Percentiles rank a stretch among this genome's conserved stretches.
phyloP scores from a whole-genome alignment of 2,888 invertebrate genomes.

The Girardia tigrina region DNA sequence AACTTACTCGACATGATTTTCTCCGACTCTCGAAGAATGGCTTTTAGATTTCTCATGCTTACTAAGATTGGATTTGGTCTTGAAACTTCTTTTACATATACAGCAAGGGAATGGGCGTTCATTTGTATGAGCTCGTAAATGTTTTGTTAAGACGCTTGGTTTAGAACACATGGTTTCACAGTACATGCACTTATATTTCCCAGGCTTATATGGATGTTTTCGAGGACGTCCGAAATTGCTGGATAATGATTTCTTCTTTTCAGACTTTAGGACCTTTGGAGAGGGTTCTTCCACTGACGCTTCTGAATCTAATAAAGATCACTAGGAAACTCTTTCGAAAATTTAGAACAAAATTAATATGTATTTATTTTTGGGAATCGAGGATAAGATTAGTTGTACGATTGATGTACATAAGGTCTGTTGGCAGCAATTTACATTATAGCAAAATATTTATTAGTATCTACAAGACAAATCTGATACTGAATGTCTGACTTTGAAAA shows the following conservation, averaged over 20 bases:
- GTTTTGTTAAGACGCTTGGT: slow-evolving; percentile 80
- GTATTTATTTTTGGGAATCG: too few species aligned
- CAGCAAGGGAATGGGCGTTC: slow-evolving; percentile 77
- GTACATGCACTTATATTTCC: slow-evolving; percentile 70
- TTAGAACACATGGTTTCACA: slow-evolving; percentile 77
- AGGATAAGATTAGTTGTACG: too few species aligned
- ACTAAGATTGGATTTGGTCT: slow-evolving; percentile 79
- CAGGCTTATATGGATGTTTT: slow-evolving; percentile 45
- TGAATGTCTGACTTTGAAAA: too few species aligned
- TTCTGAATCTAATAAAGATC: not conserved
- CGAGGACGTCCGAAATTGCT: slow-evolving; percentile 30
- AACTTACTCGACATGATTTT: not conserved
- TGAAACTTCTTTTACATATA: slow-evolving; percentile 77
- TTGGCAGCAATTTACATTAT: too few species aligned
- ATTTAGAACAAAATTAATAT: too few species aligned
- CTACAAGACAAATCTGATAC: too few species aligned
- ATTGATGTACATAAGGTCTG: too few species aligned
- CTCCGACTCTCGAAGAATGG: slow-evolving; percentile 38
- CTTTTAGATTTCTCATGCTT: slow-evolving; percentile 62
- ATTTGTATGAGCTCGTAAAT: slow-evolving; percentile 79
- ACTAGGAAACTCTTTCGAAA: too few species aligned
- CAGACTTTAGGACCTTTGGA: not conserved
- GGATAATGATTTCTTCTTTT: not conserved
- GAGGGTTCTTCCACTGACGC: not conserved
- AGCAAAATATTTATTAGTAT: too few species aligned